Evolutionary conservation across 1,140 invertebrate genomes (phyloP).

Genomic region (Euglossa dilemma): DNA sequence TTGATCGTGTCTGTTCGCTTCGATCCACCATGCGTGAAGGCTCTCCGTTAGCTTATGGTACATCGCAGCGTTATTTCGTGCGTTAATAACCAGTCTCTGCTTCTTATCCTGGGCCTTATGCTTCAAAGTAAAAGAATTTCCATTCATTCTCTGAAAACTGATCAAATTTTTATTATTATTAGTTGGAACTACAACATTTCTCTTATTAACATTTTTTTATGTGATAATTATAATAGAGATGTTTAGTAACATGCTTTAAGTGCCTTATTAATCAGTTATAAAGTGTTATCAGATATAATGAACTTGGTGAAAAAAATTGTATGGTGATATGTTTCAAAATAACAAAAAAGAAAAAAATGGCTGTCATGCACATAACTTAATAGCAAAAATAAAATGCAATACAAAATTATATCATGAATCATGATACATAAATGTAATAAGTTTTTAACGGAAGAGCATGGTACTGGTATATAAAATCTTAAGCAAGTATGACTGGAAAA

Average conservation of each 20-base stretch:
- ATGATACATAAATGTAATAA: neutral
- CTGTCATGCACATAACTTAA: too few relatives aligned
- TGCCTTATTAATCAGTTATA: too few relatives aligned
- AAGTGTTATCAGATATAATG: too few relatives aligned
- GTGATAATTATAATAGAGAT: too few relatives aligned
- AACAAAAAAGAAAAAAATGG: neutral
- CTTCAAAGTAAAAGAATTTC: neutral
- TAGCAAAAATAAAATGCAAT: too few relatives aligned
- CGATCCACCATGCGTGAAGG: conserved; percentile 64
- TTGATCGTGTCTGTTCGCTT: conserved; percentile 61
- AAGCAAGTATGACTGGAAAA: neutral
- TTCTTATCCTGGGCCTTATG: neutral
- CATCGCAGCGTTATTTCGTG: conserved; percentile 47
- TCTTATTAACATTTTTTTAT: neutral
- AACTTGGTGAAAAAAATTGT: too few relatives aligned
- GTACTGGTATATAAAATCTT: neutral
- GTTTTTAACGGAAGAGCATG: neutral
- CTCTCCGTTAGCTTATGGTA: conserved; percentile 56
- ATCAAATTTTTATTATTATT: neutral
- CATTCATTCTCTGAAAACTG: neutral
- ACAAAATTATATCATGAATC: too few relatives aligned
- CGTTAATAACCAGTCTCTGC: neutral
- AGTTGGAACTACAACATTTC: neutral
- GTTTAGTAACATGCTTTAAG: too few relatives aligned
- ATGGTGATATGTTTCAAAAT: too few relatives aligned